A percentile compares a stretch with the other conserved stretches of the same genome.
Conservation (phyloP, 2,113 vertebrate genomes). For the Corythaixoides concolor region DNA sequence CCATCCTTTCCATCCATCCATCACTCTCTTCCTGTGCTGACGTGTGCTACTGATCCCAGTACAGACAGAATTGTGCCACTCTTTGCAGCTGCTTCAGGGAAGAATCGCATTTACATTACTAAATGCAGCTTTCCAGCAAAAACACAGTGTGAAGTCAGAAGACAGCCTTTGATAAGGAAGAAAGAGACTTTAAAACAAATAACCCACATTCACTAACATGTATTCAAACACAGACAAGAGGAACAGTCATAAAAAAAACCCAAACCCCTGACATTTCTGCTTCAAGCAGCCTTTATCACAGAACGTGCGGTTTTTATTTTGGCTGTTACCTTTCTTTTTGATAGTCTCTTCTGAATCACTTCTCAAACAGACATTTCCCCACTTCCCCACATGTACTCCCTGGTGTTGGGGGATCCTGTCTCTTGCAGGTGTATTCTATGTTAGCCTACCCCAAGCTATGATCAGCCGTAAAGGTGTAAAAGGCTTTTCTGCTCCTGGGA, state of each 20-base stretch:
- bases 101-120: conserved; percentile 72
- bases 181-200: conserved; percentile 70
- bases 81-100: conserved; percentile 61
- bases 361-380: conserved; percentile 27
- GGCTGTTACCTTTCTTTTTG: conserved; percentile 58
- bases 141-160: conserved; percentile 56
- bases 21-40: background rate
- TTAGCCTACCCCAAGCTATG: background rate
- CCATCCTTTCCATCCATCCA: background rate
- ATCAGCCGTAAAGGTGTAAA: background rate
- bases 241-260: conserved; percentile 16
- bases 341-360: conserved; percentile 33
- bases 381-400: background rate
- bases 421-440: background rate
- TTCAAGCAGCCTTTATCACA: conserved; percentile 60
- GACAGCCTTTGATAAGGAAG: conserved; percentile 69
- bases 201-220: conserved; percentile 59
- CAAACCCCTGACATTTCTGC: conserved; percentile 47
- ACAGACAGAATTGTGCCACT: conserved; percentile 58
- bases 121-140: conserved; percentile 66
- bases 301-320: background rate
- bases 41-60: conserved; percentile 27
- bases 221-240: conserved; percentile 66
- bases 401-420: background rate
- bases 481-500: background rate